Conservation (phyloP, 2,797 vertebrate genomes). For the Poecile montanus region DNA sequence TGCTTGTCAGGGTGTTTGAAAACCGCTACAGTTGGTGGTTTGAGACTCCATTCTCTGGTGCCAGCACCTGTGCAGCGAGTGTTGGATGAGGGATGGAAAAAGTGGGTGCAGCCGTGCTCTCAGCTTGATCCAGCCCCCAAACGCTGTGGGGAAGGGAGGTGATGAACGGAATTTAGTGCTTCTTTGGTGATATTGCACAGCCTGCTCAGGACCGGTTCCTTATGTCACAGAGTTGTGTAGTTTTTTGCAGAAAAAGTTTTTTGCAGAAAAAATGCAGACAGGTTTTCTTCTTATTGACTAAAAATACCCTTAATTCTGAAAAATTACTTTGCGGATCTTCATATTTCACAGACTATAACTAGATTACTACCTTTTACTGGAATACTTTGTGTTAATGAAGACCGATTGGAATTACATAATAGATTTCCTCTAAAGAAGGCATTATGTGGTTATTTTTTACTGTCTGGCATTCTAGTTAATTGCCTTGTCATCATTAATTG, state of each 20-base stretch:
- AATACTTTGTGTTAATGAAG: constrained; percentile 66
- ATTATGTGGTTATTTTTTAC: constrained; percentile 61
- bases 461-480: constrained; percentile 69
- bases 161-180: background rate
- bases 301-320: constrained; percentile 55
- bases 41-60: background rate
- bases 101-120: accelerated
- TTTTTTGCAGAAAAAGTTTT: background rate
- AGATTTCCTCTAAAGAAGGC: constrained; percentile 65
- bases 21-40: accelerated
- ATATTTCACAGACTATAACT: constrained; percentile 52
- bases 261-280: background rate
- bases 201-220: accelerated
- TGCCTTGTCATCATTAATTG: constrained; percentile 72
- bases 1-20: background rate
- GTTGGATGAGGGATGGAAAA: background rate
- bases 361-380: constrained; percentile 68
- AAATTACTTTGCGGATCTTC: constrained; percentile 12
- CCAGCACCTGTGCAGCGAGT: background rate
- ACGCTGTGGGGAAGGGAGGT: accelerated
- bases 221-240: accelerated
- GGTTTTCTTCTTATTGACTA: background rate
- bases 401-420: constrained; percentile 60
- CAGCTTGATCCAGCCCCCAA: background rate
- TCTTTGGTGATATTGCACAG: background rate